phyloP scores from a whole-genome alignment of 2,888 invertebrate species.

The Chloroclysta siterata region DNA sequence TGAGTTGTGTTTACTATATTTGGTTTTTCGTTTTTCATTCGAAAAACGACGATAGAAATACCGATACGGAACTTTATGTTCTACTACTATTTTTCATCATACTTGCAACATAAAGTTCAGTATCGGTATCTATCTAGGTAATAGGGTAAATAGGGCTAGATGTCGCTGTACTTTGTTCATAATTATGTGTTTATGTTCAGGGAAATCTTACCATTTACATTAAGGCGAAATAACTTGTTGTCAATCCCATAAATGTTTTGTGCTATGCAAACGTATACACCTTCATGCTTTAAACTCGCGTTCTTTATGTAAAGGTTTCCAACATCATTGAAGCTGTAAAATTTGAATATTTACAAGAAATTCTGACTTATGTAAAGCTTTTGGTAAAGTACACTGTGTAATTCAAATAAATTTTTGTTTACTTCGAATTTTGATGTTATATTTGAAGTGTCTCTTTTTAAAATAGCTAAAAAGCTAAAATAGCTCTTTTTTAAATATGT shows the following conservation, averaged over 20 bases:
- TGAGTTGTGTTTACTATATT: no score
- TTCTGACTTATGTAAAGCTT: background rate
- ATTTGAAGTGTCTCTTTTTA: background rate
- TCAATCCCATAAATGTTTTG: slow-evolving; percentile 83
- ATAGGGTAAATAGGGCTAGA: no score
- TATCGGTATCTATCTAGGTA: no score
- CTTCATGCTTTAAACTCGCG: slow-evolving; percentile 75
- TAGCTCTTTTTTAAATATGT: background rate
- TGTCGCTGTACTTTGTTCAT: no score
- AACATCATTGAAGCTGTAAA: slow-evolving; percentile 65
- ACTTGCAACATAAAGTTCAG: no score
- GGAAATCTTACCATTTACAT: slow-evolving; percentile 67
- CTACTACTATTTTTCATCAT: no score
- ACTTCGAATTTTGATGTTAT: background rate
- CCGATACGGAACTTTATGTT: no score
- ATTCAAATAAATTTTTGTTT: background rate
- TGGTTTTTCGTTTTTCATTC: no score
- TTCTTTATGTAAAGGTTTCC: slow-evolving; percentile 72
- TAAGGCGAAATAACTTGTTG: slow-evolving; percentile 64
- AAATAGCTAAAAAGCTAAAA: no score
- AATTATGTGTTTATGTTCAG: no score
- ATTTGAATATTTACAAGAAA: slow-evolving; percentile 9
- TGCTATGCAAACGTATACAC: slow-evolving; percentile 84
- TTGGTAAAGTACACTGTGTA: background rate
- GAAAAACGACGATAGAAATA: no score